Evolutionary conservation across 2,113 vertebrate genomes (phyloP).

Genomic region (Anhinga rufa): DNA sequence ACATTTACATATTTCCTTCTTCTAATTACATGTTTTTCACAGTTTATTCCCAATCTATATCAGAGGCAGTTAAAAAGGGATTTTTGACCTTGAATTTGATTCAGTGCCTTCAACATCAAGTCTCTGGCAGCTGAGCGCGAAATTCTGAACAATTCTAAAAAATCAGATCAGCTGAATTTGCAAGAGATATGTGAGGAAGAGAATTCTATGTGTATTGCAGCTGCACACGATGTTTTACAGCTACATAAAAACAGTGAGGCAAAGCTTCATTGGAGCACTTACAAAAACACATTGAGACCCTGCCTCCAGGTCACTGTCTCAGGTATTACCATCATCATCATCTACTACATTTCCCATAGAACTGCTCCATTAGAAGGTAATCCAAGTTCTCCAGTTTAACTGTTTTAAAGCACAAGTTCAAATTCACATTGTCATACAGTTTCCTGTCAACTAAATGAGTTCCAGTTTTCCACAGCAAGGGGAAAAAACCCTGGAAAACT

Average conservation of each 20-base stretch:
- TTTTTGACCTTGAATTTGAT: background rate
- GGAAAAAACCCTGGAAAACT: background rate
- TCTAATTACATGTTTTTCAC: background rate
- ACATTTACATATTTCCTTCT: background rate
- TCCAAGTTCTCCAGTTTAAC: background rate
- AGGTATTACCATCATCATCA: background rate
- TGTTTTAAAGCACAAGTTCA: background rate
- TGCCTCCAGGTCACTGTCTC: background rate
- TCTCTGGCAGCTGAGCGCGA: background rate
- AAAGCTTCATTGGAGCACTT: background rate
- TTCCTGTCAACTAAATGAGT: background rate
- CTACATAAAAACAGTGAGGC: background rate
- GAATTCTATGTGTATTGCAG: background rate
- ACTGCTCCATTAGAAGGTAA: background rate
- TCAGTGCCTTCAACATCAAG: background rate
- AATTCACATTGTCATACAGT: background rate
- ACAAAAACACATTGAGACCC: background rate
- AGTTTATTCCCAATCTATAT: background rate
- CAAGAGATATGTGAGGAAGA: background rate
- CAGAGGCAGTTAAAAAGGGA: background rate
- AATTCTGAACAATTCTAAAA: background rate
- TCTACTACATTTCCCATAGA: background rate
- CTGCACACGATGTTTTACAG: background rate
- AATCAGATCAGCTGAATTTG: background rate
- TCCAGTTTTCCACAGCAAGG: background rate